phyloP scores from a whole-genome alignment of 2,888 invertebrate genomes.

The Ormyrus pomaceus region DNA sequence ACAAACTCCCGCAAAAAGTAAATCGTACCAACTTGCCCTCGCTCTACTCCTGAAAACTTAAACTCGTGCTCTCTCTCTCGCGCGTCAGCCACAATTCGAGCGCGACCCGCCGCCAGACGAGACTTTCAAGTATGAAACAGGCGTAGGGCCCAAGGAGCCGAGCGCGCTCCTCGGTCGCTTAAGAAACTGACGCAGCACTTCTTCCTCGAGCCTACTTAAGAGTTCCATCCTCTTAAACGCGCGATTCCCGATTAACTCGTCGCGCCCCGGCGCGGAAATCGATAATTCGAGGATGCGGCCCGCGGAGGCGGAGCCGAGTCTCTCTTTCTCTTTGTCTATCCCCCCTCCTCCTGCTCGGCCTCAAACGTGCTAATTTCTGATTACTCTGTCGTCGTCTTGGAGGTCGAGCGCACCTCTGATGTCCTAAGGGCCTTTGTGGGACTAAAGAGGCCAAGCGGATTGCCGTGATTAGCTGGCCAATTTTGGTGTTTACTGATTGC shows the following conservation, averaged over 20 bases:
- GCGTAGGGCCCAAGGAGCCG: too few relatives aligned
- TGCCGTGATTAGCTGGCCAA: too few relatives aligned
- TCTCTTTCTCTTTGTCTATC: not conserved
- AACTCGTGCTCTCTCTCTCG: not conserved
- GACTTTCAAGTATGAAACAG: too few relatives aligned
- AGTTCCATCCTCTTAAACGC: conserved; percentile 51
- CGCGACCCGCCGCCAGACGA: too few relatives aligned
- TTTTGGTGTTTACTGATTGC: too few relatives aligned
- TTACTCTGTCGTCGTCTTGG: conserved; percentile 7
- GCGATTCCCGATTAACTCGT: conserved; percentile 41
- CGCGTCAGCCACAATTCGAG: too few relatives aligned
- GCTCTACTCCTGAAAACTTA: too few relatives aligned
- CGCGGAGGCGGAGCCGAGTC: not conserved
- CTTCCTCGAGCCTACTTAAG: conserved; percentile 48
- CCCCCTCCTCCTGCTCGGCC: not conserved
- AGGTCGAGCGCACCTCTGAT: not conserved
- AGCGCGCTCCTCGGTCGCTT: not conserved
- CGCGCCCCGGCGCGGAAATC: conserved; percentile 35
- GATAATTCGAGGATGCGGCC: conserved; percentile 56
- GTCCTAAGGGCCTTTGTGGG: conserved; percentile 28
- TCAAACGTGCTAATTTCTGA: conserved; percentile 48
- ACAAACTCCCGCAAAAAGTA: too few relatives aligned
- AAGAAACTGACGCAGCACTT: conserved; percentile 44
- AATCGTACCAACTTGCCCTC: too few relatives aligned
- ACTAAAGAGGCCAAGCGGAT: too few relatives aligned